Evolutionary conservation across 2,797 vertebrate species (phyloP), one percentile per base, ranked within the genome.

Genomic region (Hozukius guyotensis): DNA sequence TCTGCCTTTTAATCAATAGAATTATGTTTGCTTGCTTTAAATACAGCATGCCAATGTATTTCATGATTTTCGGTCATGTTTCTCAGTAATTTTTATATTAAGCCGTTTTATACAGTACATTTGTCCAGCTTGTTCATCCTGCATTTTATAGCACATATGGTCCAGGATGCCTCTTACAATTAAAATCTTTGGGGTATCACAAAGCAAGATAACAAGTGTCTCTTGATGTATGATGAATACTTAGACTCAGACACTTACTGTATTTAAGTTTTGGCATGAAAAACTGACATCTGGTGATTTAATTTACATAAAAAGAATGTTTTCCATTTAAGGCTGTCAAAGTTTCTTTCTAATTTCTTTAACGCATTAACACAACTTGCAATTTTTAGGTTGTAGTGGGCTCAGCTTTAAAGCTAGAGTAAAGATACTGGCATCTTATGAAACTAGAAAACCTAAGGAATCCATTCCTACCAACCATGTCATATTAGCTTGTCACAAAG

Each of bases 1-100:
- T 80, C 70, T 80, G 67, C 38, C 73, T 68, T 57, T 73, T 59
- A 79, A 73, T 80, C 61, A 80, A 55, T 62, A 13, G 5, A 38
- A 67, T 75, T 63, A 59, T 31, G 12, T 53, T 42, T 2, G 4
- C 34, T 70, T 36, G 56, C 42, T 77, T 77, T n/a, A 77, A 73
- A 76, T 53, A 16, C 12, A 11, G 14, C 4, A 16, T 36, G 12
- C 46, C 42, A 64, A 67, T 36, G 29, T 27, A 46, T 77, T 56
- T 82, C 31, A 85, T 75, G 38, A 46, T 72, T 61, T 7, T 14
- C 27, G 7, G 27, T 24, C 36, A 38, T 46, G 20, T 72, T 36
- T 29, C 13, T 52, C 14, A 46, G 18, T 16, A 1, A 12, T 46
- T 29, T 31, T 81, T 55, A 31, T 32, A 67, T 59, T 1, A 60